Conservation (phyloP, 2,888 invertebrate species). For the Rhorus exstirpatorius region DNA sequence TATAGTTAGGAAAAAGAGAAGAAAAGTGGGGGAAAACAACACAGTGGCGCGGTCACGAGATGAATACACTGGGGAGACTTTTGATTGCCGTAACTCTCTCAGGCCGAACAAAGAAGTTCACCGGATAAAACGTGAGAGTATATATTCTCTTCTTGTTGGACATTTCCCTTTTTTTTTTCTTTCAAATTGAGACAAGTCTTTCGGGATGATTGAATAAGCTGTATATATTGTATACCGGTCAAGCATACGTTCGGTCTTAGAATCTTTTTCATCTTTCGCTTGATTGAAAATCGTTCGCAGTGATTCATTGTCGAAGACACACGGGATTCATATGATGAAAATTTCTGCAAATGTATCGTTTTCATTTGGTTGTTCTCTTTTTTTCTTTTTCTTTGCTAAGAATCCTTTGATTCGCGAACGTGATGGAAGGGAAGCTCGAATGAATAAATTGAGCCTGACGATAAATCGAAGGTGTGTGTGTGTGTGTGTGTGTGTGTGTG, state of each 20-base stretch:
- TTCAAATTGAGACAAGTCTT: slow-evolving; percentile 16
- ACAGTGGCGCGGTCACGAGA: slow-evolving; percentile 20
- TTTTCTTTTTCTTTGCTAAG: no score
- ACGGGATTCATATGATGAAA: no score
- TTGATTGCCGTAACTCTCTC: slow-evolving; percentile 38
- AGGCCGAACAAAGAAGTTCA: slow-evolving; percentile 16
- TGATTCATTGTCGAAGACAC: neutral
- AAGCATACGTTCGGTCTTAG: no score
- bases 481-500: neutral
- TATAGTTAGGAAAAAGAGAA: slow-evolving; percentile 4
- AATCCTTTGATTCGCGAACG: neutral
- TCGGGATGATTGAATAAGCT: neutral
- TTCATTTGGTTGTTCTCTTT: no score
- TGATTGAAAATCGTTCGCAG: neutral
- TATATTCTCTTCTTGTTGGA: neutral
- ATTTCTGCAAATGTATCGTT: no score
- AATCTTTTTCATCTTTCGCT: no score
- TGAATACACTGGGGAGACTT: slow-evolving; percentile 32
- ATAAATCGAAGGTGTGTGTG: slow-evolving; percentile 21
- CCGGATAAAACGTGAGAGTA: neutral
- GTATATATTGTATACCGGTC: no score
- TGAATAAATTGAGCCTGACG: slow-evolving; percentile 32
- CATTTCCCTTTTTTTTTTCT: neutral
- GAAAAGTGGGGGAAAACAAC: slow-evolving; percentile 15
- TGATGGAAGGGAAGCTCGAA: slow-evolving; percentile 17